Evolutionary conservation across 2,888 invertebrate genomes (phyloP), one percentile per base, ranked within the genome.

Genomic region (Teleogryllus oceanicus): DNA sequence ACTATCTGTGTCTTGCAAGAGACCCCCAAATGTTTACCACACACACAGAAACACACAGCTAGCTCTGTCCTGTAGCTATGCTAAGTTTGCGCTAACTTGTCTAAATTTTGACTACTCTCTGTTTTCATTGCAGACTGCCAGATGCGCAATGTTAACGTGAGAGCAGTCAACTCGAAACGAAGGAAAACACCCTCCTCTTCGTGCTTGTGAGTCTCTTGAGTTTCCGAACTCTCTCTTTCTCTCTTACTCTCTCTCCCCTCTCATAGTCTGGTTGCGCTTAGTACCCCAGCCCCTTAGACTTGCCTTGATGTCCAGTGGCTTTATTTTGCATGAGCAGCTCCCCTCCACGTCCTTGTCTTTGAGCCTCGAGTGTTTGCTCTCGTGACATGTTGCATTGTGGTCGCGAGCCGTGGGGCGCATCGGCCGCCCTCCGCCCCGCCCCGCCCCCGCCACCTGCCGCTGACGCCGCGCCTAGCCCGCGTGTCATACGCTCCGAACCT

Each of bases 101-200:
- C 83, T 83, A 83, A 83, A 83, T 83, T 82, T 83, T 88, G 88
- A 88, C 88, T 88, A 87, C 88, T 88, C 88, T 88, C 90, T 91
- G 91, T 91, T 91, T 90, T 91, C 91, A 91, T 92, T 92, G 91
- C 92, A 92, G 92, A 92, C 91, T 91, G 90, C 90, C 91, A 91
- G 91, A 91, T 90, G 91, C 91, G 91, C 90, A 91, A 91, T 91
- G 91, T 91, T 90, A 91, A 91, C 90, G 91, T 90, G 90, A 91
- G 91, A 90, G 91, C 91, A 90, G 91, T 91, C 90, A 90, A 90
- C 90, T 89, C 89, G 89, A 90, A 90, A 89, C 89, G 90, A 90
- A 90, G 90, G 89, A 90, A 90, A 90, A 89, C 90, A 88, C 88
- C 89, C 89, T 89, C 90, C 88, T 89, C 91, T 89, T 89, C 90